Base-by-base conservation (phyloP, 2,113 vertebrate species). In the Sigmodon hispidus region DNA sequence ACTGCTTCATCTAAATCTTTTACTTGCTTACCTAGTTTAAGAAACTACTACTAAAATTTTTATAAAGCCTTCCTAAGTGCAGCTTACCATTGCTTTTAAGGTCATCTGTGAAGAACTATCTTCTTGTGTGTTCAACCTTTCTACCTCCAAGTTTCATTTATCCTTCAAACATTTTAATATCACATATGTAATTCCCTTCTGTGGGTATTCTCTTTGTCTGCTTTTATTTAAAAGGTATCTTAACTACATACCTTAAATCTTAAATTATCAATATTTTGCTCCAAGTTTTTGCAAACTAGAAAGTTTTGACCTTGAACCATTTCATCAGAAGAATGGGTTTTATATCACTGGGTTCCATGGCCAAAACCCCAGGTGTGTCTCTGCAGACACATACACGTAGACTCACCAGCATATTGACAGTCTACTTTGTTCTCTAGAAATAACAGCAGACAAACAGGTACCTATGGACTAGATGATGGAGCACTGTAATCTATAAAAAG, bases 111-210 rank as follows among this genome's bases (percentile, higher is more conserved):
- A 67, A 87, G 17, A 1, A 59, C 17, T 52, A 55, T 7, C 1
- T 88, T 90, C 67, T 88, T 57, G 12, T 70, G 34, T 81, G n/a
- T 73, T 84, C 48, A 95, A n/a, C 22, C 57, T 31, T 43, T 92
- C 45, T 72, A 16, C 21, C 55, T 81, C 6, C 13, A 10, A 77
- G 26, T 5, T 83, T 70, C 40, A 34, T n/a, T 40, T 48, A n/a
- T 76, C 24, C 59, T 94, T 0, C 40, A 86, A 45, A 67, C 57
- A 59, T 89, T 85, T 21, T 15, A 63, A 89, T 26, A 61, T 36
- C 80, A 67, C 48, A 15, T 31, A 29, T 29, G 16, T 75, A 50
- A 15, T 52, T 83, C 11, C 21, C 26, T 31, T 76, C 15, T 76
- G 36, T 22, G 80, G 43, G 34, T 61, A 1, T 26, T 75, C 40